Evolutionary conservation across 2,113 vertebrate species (phyloP), one percentile per base, ranked within the genome.

Genomic region (Illadopsis cleaveri): DNA sequence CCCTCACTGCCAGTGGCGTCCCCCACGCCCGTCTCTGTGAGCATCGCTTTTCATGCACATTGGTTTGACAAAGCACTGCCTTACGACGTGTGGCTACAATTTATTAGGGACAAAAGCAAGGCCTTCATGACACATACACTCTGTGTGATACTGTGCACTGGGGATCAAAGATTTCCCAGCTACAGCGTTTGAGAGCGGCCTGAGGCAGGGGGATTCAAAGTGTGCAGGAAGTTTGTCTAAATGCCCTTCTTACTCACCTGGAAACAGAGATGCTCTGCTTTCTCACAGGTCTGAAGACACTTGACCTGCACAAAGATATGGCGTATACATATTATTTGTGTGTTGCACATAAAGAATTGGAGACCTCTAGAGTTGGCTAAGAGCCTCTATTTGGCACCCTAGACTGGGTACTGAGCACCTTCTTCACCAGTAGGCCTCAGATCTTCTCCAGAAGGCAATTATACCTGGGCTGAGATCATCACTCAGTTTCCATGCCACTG

Each of bases 21-120:
- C 31, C 9, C 38, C 5, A 4, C 6, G 6, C 58, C 44, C 3
- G 0, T 37, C 48, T 22, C 24, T 10, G 11, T 11, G 47, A 77
- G 56, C 85, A 38, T 37, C 5, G 0, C 45, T 80, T 72, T 44
- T 65, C 78, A 27, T 1, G 0, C 2, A 1, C 27, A 0, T 27
- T 28, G 15, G 4, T 65, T 82, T 61, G 75, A 73, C 44, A 25
- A 35, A 83, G 22, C 35, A 27, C 35, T 27, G 78, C 8, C 31
- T 40, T 15, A 31, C 0, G 0, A 30, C 30, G 5, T 0, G 0
- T 45, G 40, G 22, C 47, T 77, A 16, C 66, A 42, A 3, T 54
- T 66, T 42, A 40, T 45, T 24, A 72, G 37, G 31, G 40, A 57
- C 58, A 54, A 80, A 88, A 80, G 17, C 45, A 72, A 88, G 71